phyloP scores from a whole-genome alignment of 2,888 invertebrate species.

The Bruchidius siliquastri region DNA sequence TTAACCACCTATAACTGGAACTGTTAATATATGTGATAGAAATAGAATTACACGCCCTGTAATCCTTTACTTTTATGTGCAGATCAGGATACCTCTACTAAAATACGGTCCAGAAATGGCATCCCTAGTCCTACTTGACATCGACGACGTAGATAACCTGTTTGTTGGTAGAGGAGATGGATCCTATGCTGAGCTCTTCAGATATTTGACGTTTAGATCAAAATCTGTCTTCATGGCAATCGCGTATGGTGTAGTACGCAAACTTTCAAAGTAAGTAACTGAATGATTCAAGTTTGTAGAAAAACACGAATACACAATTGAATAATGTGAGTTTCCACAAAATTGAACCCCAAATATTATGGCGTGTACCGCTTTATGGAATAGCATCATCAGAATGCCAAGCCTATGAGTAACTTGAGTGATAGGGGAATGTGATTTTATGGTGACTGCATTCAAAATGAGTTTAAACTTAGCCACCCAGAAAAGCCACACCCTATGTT shows the following conservation, averaged over 20 bases:
- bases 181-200: slow-evolving; percentile 60
- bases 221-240: slow-evolving; percentile 64
- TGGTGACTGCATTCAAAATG: too few relatives aligned
- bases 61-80: slow-evolving; percentile 15
- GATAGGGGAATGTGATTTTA: too few relatives aligned
- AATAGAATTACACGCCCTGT: slow-evolving; percentile 33
- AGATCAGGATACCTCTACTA: slow-evolving; percentile 61
- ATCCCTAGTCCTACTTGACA: slow-evolving; percentile 52
- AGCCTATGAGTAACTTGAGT: too few relatives aligned
- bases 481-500: too few relatives aligned
- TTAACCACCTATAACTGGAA: too few relatives aligned
- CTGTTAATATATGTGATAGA: too few relatives aligned
- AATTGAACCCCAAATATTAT: not conserved
- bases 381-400: too few relatives aligned
- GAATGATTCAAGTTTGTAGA: slow-evolving; percentile 8
- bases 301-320: too few relatives aligned
- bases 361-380: too few relatives aligned
- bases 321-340: too few relatives aligned
- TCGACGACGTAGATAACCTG: slow-evolving; percentile 61
- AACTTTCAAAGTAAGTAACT: slow-evolving; percentile 22
- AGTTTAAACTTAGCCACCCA: too few relatives aligned
- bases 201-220: slow-evolving; percentile 60
- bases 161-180: slow-evolving; percentile 62
- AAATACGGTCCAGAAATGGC: slow-evolving; percentile 62
- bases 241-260: slow-evolving; percentile 49